Base-by-base conservation (phyloP, 2,113 vertebrate genomes). In the Galemys pyrenaicus region DNA sequence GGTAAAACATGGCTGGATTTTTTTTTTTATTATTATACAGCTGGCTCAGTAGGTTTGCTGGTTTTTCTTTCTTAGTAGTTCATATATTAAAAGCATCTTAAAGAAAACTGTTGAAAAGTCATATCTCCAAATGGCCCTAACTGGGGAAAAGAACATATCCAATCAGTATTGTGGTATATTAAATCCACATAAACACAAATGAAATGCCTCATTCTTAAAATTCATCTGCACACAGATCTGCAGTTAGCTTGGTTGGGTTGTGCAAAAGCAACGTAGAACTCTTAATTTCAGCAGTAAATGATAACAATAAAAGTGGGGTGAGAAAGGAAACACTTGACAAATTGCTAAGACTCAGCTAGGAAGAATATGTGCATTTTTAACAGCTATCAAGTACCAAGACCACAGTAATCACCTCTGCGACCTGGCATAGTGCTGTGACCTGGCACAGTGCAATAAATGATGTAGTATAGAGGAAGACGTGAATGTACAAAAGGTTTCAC, bases 11-110 rank as follows among this genome's bases (percentile, higher is more conserved):
- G 79, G 54, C 88, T 94, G 92, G 35, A 94, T 24, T 77, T 89
- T 84, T 65, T 39, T 94, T 96, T 85, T 65, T 39, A 91, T 96
- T 67, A 83, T 94, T 39, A 74, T 8, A 9, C 19, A 84, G 32
- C 65, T 93, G 8, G 30, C 39, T 28, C 24, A 68, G 30, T 67
- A 60, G 44, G 3, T 71, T 79, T 88, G 71, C 54, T 77, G 28
- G 51, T 49, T 64, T 65, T 89, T 35, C n/a, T 92, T 94, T 13
- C 49, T 92, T 39, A 16, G 32, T 68, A 51, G 54, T 89, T 87
- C 46, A 86, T 26, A 35, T 12, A 80, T 71, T 84, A 91, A 95
- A 89, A 37, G 10, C 16, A 82, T 65, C 37, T 89, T 91, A 17
- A 75, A 89, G 39, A 68, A 89, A 92, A 92, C 5, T 82, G 13